These are phyloP conservation scores for Bradysia coprophila DNA, from an alignment of 1,140 invertebrate genomes.

Conservation along the genomic window DNA sequence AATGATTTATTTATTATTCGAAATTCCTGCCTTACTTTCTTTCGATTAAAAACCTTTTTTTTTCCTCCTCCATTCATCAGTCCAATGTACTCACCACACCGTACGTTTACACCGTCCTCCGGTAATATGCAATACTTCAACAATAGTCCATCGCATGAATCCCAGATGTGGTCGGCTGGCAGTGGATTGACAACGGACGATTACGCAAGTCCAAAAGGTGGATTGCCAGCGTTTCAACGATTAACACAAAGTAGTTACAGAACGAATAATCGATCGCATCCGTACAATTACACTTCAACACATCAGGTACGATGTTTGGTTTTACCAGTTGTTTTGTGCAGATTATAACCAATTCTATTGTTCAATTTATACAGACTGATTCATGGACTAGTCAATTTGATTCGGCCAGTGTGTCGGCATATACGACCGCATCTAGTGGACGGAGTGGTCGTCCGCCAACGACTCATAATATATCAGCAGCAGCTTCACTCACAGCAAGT, in stretches of 20 bases:
- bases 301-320: neutral
- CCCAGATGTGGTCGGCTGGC: constrained; percentile 9
- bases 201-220: constrained; percentile 1
- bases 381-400: constrained; percentile 15
- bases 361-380: constrained; percentile 10
- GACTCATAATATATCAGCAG: constrained; percentile 17
- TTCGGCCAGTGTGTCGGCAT: constrained; percentile 9
- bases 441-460: neutral
- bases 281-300: neutral
- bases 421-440: constrained; percentile 4
- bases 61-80: constrained; percentile 11
- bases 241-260: constrained; percentile 8
- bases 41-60: too few relatives aligned
- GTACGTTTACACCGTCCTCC: constrained; percentile 12
- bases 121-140: constrained; percentile 17
- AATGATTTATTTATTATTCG: too few relatives aligned
- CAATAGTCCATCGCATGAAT: constrained; percentile 11
- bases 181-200: neutral
- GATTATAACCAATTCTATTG: too few relatives aligned
- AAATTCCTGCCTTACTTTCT: too few relatives aligned
- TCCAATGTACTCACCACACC: constrained; percentile 15
- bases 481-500: constrained; percentile 29
- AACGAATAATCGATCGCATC: neutral
- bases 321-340: neutral
- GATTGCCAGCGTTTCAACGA: constrained; percentile 16